Percentiles rank a stretch among this genome's conserved stretches.
phyloP scores from a whole-genome alignment of 2,113 vertebrate genomes.

The Zosterops borbonicus region DNA sequence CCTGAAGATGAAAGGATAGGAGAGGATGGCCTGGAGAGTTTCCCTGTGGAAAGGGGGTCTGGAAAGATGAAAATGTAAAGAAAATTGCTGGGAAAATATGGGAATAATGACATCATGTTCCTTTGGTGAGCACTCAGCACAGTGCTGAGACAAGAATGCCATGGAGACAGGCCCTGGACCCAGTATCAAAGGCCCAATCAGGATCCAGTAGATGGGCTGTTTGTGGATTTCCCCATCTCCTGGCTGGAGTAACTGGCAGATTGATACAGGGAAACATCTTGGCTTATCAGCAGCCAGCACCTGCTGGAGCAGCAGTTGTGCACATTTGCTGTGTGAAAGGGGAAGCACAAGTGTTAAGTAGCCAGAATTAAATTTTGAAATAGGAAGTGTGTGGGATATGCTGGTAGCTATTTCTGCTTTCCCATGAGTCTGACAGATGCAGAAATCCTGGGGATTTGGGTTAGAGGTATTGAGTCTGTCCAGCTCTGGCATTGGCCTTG shows the following conservation, averaged over 20 bases:
- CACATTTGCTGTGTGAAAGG: neutral
- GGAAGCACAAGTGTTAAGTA: neutral
- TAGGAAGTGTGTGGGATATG: neutral
- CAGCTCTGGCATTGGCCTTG: neutral
- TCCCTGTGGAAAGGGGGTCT: neutral
- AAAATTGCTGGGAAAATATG: neutral
- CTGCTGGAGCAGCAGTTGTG: neutral
- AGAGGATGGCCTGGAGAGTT: neutral
- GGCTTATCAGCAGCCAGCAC: neutral
- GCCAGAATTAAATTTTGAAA: neutral
- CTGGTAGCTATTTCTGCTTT: slow-evolving; percentile 51
- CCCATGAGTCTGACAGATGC: neutral
- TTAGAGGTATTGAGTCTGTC: neutral
- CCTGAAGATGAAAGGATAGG: neutral
- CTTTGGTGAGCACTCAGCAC: neutral
- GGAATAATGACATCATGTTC: neutral
- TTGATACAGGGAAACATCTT: neutral
- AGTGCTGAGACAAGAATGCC: neutral
- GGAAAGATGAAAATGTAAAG: neutral
- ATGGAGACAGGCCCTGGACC: neutral
- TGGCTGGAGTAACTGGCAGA: neutral
- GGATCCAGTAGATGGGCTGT: neutral
- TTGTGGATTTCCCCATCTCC: neutral
- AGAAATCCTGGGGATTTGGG: neutral
- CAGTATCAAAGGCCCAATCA: neutral